A percentile compares a stretch with the other conserved stretches of the same genome.
Conservation (phyloP, 2,888 invertebrate species). For the Catocala fraxini region DNA sequence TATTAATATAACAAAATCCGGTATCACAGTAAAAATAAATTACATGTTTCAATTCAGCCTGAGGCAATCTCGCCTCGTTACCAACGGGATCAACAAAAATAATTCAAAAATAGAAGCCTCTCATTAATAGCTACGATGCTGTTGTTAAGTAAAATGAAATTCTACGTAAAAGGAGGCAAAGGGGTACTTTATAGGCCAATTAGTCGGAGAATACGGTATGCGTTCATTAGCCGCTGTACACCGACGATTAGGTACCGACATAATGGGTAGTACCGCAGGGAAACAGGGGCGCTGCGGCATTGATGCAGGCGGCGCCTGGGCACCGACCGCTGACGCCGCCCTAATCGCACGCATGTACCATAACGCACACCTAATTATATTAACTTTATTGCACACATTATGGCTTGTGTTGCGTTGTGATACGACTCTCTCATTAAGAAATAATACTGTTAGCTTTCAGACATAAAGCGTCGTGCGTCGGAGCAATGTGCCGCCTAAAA, state of each 20-base stretch:
- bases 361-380: conserved; percentile 65
- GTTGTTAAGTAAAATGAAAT: conserved; percentile 63
- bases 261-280: conserved; percentile 29
- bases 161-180: conserved; percentile 55
- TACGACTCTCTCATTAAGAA: conserved; percentile 60
- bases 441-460: conserved; percentile 47
- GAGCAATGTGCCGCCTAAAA: conserved; percentile 30
- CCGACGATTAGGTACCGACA: conserved; percentile 57
- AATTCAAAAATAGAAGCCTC: conserved; percentile 34
- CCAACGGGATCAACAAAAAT: conserved; percentile 27
- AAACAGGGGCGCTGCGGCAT: conserved; percentile 15
- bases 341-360: conserved; percentile 39
- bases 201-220: conserved; percentile 70
- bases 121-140: conserved; percentile 38
- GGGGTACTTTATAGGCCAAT: conserved; percentile 73
- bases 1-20: background rate
- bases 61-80: conserved; percentile 13
- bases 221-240: conserved; percentile 66
- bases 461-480: conserved; percentile 9
- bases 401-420: conserved; percentile 58
- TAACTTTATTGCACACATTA: conserved; percentile 68
- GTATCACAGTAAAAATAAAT: conserved; percentile 20
- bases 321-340: conserved; percentile 3
- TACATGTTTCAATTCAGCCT: conserved; percentile 16
- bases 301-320: conserved; percentile 4